Evolutionary conservation across 2,113 vertebrate species (phyloP).

Genomic region (Glaucidium brasilianum): DNA sequence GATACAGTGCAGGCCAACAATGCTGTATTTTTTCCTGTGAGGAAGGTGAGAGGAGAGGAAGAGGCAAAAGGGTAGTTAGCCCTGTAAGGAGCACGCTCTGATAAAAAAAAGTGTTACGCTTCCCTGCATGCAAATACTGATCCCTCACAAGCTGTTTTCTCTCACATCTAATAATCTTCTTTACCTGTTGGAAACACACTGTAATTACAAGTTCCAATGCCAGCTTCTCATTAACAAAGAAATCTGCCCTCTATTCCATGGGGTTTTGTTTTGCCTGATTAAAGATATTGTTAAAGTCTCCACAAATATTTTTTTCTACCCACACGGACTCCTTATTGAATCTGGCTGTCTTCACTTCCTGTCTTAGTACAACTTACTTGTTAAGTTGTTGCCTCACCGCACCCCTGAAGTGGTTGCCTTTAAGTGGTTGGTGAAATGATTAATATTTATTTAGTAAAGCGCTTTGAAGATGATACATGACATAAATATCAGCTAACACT

Average conservation of each 20-base stretch:
- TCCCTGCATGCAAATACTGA: not conserved
- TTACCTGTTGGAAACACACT: slow-evolving; percentile 8
- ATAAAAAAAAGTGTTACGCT: not conserved
- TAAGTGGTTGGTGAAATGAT: slow-evolving; percentile 38
- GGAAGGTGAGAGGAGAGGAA: not conserved
- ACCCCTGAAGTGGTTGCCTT: slow-evolving; percentile 26
- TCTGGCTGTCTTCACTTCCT: slow-evolving; percentile 26
- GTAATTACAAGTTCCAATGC: not conserved
- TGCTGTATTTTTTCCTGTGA: not conserved
- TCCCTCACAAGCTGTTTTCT: not conserved
- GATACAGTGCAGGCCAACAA: not conserved
- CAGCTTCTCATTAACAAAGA: slow-evolving; percentile 10
- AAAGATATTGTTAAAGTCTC: slow-evolving; percentile 27
- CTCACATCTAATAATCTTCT: not conserved
- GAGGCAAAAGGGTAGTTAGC: not conserved
- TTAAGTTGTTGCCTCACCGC: not conserved
- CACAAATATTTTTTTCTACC: slow-evolving; percentile 15
- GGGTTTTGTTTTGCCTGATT: slow-evolving; percentile 1
- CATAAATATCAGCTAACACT: slow-evolving; percentile 3
- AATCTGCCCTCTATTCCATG: not conserved
- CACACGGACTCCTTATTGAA: not conserved
- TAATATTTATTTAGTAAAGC: slow-evolving; percentile 35
- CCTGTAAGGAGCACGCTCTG: not conserved
- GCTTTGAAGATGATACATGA: slow-evolving; percentile 31
- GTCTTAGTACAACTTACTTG: slow-evolving; percentile 1